phyloP scores from a whole-genome alignment of 1,140 invertebrate genomes.

The Drosophila tristis region DNA sequence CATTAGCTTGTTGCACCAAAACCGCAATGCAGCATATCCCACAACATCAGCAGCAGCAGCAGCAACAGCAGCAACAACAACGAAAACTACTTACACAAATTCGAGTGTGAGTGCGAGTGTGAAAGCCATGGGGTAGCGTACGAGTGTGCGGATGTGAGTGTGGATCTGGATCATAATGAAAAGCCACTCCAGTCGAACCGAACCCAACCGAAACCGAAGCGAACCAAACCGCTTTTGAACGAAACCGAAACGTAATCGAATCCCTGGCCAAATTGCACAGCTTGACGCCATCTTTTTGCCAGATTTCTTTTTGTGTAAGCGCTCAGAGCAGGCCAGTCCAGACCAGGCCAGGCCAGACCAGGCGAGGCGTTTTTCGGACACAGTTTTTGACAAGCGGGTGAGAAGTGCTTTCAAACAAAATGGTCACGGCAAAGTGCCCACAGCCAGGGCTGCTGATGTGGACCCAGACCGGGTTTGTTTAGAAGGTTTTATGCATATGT shows the following conservation, averaged over 20 bases:
- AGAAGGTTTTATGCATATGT: slow-evolving; percentile 81
- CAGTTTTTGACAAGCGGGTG: slow-evolving; percentile 67
- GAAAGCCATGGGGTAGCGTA: neutral
- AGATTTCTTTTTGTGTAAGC: slow-evolving; percentile 2
- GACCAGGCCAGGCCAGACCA: too few species aligned
- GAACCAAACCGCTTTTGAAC: slow-evolving; percentile 1
- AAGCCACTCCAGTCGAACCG: slow-evolving; percentile 26
- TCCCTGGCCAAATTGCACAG: slow-evolving; percentile 53
- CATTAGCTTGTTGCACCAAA: slow-evolving; percentile 79
- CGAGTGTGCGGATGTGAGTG: neutral
- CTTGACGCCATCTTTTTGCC: slow-evolving; percentile 53
- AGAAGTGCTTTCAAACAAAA: slow-evolving; percentile 69
- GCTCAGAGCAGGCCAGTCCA: too few species aligned
- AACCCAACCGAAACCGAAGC: neutral
- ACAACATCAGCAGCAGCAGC: slow-evolving; percentile 26
- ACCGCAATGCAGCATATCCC: slow-evolving; percentile 75
- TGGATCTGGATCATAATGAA: slow-evolving; percentile 24
- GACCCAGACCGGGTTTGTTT: slow-evolving; percentile 51
- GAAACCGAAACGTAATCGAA: slow-evolving; percentile 48
- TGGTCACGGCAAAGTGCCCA: slow-evolving; percentile 59
- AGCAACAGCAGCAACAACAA: slow-evolving; percentile 24
- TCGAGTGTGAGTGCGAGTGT: neutral
- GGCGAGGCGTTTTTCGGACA: slow-evolving; percentile 28
- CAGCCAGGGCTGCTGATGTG: slow-evolving; percentile 18
- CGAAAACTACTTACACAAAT: slow-evolving; percentile 46